Base-by-base conservation (phyloP, 1,140 invertebrate species). In the Drosophila ambigua region DNA sequence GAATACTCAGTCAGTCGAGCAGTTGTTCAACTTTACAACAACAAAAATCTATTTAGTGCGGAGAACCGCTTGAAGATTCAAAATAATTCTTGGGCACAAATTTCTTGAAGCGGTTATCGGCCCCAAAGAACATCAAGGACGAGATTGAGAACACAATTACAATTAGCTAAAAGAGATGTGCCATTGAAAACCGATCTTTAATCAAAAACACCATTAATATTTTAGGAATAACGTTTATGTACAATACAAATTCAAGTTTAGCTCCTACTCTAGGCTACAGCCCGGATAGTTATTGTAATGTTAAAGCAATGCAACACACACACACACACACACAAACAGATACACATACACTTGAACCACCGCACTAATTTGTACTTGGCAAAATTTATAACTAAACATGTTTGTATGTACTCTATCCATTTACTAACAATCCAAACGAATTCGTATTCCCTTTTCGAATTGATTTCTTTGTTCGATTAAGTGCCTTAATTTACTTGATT, bases 401-500 rank as follows among this genome's bases (percentile, higher is more conserved):
- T 28, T 6, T 28, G 4, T 16, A 2, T 59, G 48, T 57, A 65
- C 77, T 79, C 66, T 61, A 79, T 50, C 67, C 28, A 61, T 58
- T 80, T 77, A 53, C 78, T 82, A 83, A 75, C 58, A 74, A 67
- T 31, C 31, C 9, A 31, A 9, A 2, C 53, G 55, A 52, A 75
- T 76, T 77, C 48, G 20, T 39, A 39, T 5, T 4, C 35, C 35
- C 35, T 66, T 67, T 62, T 45, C 39, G 23, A 71, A 58, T 74
- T 64, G 46, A 69, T 76, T 54, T 72, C 64, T 67, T 66, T 57
- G 59, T 81, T 77, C 60, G 60, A 75, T 83, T 88, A 79, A 88
- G 83, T 88, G 83, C 83, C 83, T 88, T 88, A 88, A 88, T 89
- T 88, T 79, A 83, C 48, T 71, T 77, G 20, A 68, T 67, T 69